A percentile compares a stretch with the other conserved stretches of the same genome.
Conservation (phyloP, 2,888 invertebrate species). For the Rhingia campestris region DNA sequence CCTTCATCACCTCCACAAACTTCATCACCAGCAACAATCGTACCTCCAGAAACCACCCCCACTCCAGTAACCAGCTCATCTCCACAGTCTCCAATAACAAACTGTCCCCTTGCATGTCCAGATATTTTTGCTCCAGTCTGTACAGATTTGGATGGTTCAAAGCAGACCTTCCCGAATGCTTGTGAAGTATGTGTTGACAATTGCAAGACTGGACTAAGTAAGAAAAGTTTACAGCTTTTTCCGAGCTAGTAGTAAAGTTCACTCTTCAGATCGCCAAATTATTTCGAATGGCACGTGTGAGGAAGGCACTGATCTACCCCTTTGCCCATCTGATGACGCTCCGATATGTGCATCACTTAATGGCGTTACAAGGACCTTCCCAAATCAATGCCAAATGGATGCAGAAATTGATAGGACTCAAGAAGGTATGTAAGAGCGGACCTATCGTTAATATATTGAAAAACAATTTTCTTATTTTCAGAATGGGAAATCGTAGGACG, state of each 20-base stretch:
- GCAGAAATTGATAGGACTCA: slow-evolving; percentile 10
- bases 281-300: slow-evolving; percentile 30
- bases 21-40: background rate
- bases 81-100: background rate
- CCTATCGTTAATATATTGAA: no score
- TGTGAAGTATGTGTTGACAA: slow-evolving; percentile 24
- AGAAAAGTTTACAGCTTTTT: background rate
- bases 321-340: slow-evolving; percentile 33
- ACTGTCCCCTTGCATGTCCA: slow-evolving; percentile 48
- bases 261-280: slow-evolving; percentile 23
- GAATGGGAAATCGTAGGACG: slow-evolving; percentile 35
- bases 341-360: slow-evolving; percentile 42
- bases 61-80: background rate
- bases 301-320: slow-evolving; percentile 11
- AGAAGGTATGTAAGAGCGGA: slow-evolving; percentile 2
- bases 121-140: slow-evolving; percentile 39
- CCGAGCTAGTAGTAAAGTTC: background rate
- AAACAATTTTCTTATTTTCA: background rate
- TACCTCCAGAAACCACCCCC: background rate
- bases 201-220: slow-evolving; percentile 43
- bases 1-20: no score
- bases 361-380: slow-evolving; percentile 41
- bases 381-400: slow-evolving; percentile 49
- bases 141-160: slow-evolving; percentile 1
- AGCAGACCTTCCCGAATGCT: slow-evolving; percentile 31